These are phyloP conservation scores for Riparia riparia DNA, from an alignment of 2,113 vertebrate species.

Conservation along the genomic window DNA sequence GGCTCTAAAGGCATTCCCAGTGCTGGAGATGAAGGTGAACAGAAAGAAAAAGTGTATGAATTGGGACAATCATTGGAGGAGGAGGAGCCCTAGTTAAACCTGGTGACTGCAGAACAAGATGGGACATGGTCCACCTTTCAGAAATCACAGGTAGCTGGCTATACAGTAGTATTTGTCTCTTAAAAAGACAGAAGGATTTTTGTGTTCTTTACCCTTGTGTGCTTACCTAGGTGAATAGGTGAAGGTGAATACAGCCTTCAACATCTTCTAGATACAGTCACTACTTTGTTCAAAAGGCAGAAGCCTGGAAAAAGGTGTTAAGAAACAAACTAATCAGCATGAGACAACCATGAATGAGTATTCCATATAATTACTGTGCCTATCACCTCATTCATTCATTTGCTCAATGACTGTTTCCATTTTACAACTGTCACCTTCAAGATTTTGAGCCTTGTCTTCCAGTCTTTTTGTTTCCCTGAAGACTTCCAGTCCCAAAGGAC, in stretches of 20 bases:
- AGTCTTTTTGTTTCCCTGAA: not conserved
- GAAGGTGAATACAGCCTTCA: not conserved
- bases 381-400: not conserved
- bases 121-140: not conserved
- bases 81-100: not conserved
- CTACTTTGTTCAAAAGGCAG: not conserved
- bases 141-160: not conserved
- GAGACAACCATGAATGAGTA: not conserved
- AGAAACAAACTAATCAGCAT: not conserved
- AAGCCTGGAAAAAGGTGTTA: not conserved
- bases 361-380: not conserved
- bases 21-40: not conserved
- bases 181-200: not conserved
- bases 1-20: not conserved
- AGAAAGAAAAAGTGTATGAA: not conserved
- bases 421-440: not conserved
- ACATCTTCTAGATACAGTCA: not conserved
- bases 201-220: not conserved
- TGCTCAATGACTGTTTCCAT: not conserved
- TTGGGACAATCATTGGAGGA: not conserved
- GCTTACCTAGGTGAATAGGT: not conserved
- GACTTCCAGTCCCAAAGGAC: not conserved
- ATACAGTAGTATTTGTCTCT: not conserved
- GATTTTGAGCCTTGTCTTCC: not conserved
- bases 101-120: not conserved